A percentile compares a stretch with the other conserved stretches of the same genome.
phyloP scores from a whole-genome alignment of 2,797 vertebrate genomes.

The Pangasius larnaudii region DNA sequence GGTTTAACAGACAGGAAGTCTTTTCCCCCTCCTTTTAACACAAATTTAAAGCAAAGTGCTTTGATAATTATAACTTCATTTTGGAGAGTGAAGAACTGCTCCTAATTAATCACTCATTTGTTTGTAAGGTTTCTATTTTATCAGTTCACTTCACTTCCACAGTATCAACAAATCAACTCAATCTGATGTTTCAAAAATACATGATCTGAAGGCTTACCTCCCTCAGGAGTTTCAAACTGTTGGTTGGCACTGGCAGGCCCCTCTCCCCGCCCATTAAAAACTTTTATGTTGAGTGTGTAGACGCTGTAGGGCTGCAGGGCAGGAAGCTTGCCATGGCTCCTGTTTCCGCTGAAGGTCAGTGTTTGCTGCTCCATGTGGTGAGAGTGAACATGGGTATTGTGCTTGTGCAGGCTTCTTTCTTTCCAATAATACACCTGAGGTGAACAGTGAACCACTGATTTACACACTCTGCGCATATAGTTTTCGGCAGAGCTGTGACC shows the following conservation, averaged over 20 bases:
- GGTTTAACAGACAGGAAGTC: not conserved
- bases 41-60: not conserved
- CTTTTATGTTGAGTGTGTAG: constrained; percentile 86
- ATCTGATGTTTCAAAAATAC: not conserved
- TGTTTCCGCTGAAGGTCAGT: constrained; percentile 86
- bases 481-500: not conserved
- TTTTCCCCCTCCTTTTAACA: not conserved
- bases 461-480: not conserved
- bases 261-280: constrained; percentile 90
- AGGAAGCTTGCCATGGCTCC: constrained; percentile 87
- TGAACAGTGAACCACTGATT: not conserved
- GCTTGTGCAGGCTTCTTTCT: constrained; percentile 80
- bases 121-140: not conserved
- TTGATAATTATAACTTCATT: not conserved
- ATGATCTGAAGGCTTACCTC: constrained; percentile 77
- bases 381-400: constrained; percentile 67
- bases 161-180: not conserved
- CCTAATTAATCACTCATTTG: not conserved
- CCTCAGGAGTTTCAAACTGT: constrained; percentile 89
- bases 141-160: not conserved
- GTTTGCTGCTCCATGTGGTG: constrained; percentile 86
- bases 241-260: constrained; percentile 83
- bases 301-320: constrained; percentile 87
- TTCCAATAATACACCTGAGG: constrained; percentile 93
- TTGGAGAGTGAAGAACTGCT: not conserved